Conservation (phyloP, 2,888 invertebrate species). For the Perizoma affinitatum region DNA sequence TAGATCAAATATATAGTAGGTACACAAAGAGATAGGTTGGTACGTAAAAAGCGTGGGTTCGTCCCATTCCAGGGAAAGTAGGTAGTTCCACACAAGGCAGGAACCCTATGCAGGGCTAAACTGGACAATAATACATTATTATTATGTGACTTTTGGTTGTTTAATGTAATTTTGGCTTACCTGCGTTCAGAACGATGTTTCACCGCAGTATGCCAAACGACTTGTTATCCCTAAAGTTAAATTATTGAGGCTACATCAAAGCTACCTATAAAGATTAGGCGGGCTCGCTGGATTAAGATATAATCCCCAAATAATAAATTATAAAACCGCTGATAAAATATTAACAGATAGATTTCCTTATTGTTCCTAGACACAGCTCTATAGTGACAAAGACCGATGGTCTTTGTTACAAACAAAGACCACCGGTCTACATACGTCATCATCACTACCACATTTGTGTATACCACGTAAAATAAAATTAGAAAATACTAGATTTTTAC, state of each 20-base stretch:
- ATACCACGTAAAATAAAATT: too few relatives aligned
- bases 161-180: slow-evolving; percentile 40
- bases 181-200: slow-evolving; percentile 48
- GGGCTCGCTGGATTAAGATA: slow-evolving; percentile 30
- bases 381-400: not conserved
- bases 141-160: not conserved
- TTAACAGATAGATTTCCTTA: slow-evolving; percentile 27
- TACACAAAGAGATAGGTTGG: too few relatives aligned
- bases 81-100: too few relatives aligned
- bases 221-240: slow-evolving; percentile 31
- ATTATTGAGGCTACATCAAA: slow-evolving; percentile 29
- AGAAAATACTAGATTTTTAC: too few relatives aligned
- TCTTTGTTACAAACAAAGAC: too few relatives aligned
- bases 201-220: slow-evolving; percentile 42
- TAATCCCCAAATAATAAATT: slow-evolving; percentile 28
- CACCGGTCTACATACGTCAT: too few relatives aligned
- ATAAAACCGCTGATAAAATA: slow-evolving; percentile 33
- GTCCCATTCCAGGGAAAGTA: too few relatives aligned
- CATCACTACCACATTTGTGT: too few relatives aligned
- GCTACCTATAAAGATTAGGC: slow-evolving; percentile 28
- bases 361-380: slow-evolving; percentile 22
- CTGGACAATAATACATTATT: too few relatives aligned
- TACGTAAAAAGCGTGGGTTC: too few relatives aligned
- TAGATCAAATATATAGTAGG: too few relatives aligned
- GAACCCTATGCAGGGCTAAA: too few relatives aligned